A percentile compares a stretch with the other conserved stretches of the same genome.
These are phyloP conservation scores for Brachionus asplanchnoidis DNA, from an alignment of 1,140 invertebrate species.

Conservation along the genomic window DNA sequence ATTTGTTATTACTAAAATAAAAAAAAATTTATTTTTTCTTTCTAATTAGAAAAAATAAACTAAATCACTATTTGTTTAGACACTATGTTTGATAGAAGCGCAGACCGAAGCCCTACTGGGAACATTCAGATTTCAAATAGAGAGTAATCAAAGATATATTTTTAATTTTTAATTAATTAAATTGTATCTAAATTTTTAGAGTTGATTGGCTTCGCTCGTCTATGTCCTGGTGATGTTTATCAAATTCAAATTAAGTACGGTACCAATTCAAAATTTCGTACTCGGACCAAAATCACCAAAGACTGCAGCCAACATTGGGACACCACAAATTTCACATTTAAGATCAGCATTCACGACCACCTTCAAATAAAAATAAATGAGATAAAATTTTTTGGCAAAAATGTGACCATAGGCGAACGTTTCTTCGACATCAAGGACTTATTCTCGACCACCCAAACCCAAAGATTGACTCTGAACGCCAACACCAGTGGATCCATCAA, in stretches of 20 bases:
- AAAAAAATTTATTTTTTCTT: background rate
- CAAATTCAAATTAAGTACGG: conserved; percentile 64
- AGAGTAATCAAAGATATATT: conserved; percentile 54
- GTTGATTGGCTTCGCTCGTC: conserved; percentile 63
- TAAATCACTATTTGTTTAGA: conserved; percentile 48
- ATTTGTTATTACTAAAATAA: background rate
- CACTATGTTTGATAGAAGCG: conserved; percentile 60
- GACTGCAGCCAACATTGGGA: conserved; percentile 63
- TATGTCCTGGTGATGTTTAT: conserved; percentile 65
- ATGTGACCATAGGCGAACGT: conserved; percentile 61
- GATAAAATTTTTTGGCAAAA: conserved; percentile 58
- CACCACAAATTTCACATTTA: conserved; percentile 58
- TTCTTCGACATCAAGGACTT: conserved; percentile 64
- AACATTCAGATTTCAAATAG: conserved; percentile 60
- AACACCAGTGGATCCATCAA: conserved; percentile 65
- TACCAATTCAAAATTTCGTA: conserved; percentile 63
- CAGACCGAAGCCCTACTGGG: conserved; percentile 61
- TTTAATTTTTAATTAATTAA: background rate
- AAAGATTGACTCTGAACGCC: conserved; percentile 65
- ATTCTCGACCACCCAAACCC: conserved; percentile 62
- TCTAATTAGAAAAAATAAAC: background rate
- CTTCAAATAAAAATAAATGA: conserved; percentile 63
- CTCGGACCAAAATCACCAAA: conserved; percentile 60
- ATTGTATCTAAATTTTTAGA: conserved; percentile 48
- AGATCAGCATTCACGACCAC: conserved; percentile 60